phyloP scores from a whole-genome alignment of 2,888 invertebrate species.

The Zygothrica quintamaculata region DNA sequence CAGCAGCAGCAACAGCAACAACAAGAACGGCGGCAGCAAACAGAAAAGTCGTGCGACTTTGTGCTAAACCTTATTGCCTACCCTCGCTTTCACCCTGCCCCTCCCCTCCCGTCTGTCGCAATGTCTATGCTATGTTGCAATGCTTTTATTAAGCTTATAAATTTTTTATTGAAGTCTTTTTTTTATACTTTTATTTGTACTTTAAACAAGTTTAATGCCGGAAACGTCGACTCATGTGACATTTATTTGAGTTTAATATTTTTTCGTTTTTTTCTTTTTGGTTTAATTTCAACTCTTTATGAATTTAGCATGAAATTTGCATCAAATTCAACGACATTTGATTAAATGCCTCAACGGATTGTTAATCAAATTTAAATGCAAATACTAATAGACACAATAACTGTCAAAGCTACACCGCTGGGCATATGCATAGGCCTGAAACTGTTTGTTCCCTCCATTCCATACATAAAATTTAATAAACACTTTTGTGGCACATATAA shows the following conservation, averaged over 20 bases:
- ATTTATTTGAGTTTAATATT: constrained; percentile 62
- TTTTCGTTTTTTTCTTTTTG: not conserved
- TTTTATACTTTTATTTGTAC: constrained; percentile 22
- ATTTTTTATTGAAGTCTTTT: constrained; percentile 78
- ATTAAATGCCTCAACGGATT: not conserved
- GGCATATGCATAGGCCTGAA: constrained; percentile 11
- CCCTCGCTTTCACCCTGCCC: not conserved
- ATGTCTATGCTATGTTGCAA: constrained; percentile 43
- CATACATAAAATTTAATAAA: constrained; percentile 55
- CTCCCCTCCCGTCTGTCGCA: not conserved
- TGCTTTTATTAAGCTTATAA: constrained; percentile 79
- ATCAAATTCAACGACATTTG: constrained; percentile 2
- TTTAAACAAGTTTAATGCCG: constrained; percentile 64
- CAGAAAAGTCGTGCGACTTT: constrained; percentile 41
- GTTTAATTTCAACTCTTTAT: not conserved
- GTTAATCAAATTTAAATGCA: constrained; percentile 17
- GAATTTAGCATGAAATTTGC: not conserved
- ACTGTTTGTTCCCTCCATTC: not conserved
- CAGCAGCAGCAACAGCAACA: constrained; percentile 34
- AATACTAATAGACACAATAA: constrained; percentile 43
- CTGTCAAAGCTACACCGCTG: constrained; percentile 25
- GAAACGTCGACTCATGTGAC: constrained; percentile 63
- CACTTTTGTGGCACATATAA: too few relatives aligned
- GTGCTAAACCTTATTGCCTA: constrained; percentile 15
- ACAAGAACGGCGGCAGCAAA: constrained; percentile 7